These are phyloP conservation scores for Hermatobates lingyangjiaoensis DNA, from an alignment of 1,140 invertebrate genomes.

Conservation along the genomic window DNA sequence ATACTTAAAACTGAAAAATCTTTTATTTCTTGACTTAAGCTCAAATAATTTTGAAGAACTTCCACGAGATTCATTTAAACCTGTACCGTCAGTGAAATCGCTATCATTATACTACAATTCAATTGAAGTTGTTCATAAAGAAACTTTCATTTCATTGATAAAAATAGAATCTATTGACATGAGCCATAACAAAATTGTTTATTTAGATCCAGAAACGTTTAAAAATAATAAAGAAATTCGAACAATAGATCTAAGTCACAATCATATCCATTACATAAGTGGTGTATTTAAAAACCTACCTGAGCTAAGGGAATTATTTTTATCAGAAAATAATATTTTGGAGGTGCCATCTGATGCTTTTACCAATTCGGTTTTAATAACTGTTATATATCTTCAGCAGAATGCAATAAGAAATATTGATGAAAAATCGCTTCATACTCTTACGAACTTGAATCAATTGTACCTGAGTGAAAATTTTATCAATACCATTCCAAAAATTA, in stretches of 20 bases:
- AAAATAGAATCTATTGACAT: constrained; percentile 67
- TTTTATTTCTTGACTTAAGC: constrained; percentile 63
- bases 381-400: constrained; percentile 68
- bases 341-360: constrained; percentile 67
- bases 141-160: constrained; percentile 49
- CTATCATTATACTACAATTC: constrained; percentile 68
- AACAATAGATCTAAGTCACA: constrained; percentile 70
- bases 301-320: constrained; percentile 55
- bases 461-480: constrained; percentile 76
- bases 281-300: constrained; percentile 61
- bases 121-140: constrained; percentile 53
- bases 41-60: constrained; percentile 66
- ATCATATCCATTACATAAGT: constrained; percentile 66
- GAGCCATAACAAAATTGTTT: constrained; percentile 68
- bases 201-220: constrained; percentile 49
- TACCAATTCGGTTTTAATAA: constrained; percentile 48
- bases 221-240: constrained; percentile 48
- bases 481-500: constrained; percentile 44
- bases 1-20: constrained; percentile 45
- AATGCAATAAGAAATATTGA: constrained; percentile 66
- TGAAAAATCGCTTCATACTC: constrained; percentile 43
- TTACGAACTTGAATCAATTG: constrained; percentile 57
- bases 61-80: constrained; percentile 50
- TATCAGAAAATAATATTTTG: constrained; percentile 79
- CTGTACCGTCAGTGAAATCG: constrained; percentile 55